phyloP scores from a whole-genome alignment of 2,888 invertebrate genomes.

The Ametastegia equiseti region DNA sequence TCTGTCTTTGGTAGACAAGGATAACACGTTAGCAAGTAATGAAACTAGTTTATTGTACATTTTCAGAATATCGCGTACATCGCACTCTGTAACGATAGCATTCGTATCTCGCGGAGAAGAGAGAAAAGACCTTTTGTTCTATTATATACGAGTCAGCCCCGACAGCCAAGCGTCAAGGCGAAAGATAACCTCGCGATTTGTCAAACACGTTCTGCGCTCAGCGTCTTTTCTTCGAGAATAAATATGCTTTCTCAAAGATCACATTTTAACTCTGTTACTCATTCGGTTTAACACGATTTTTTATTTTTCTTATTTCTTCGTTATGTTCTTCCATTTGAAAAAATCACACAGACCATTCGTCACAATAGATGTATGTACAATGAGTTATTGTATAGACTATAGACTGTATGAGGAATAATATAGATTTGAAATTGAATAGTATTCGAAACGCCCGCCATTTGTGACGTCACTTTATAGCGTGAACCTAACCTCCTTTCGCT shows the following conservation, averaged over 20 bases:
- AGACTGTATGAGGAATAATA: no score
- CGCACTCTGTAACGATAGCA: not conserved
- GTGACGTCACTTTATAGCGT: no score
- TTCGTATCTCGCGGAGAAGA: not conserved
- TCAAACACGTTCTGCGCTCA: not conserved
- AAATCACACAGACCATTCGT: no score
- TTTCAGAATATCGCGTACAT: constrained; percentile 2
- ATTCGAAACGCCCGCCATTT: no score
- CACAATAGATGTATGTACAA: no score
- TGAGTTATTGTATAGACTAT: no score
- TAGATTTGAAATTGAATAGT: no score
- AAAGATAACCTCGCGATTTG: constrained; percentile 12
- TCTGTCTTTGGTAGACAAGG: not conserved
- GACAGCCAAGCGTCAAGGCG: not conserved
- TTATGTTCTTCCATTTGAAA: no score
- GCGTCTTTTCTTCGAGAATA: not conserved
- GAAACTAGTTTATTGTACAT: constrained; percentile 4
- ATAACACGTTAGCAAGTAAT: not conserved
- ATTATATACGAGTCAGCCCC: constrained; percentile 9
- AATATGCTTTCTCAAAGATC: not conserved
- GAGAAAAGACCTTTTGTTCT: constrained; percentile 12
- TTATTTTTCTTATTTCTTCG: no score
- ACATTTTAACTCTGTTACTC: not conserved
- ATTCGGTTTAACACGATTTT: no score
- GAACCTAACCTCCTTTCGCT: no score